Percentiles rank a stretch among this genome's conserved stretches.
Evolutionary conservation across 2,797 vertebrate species (phyloP).

Genomic region (Poeciliopsis infans): DNA sequence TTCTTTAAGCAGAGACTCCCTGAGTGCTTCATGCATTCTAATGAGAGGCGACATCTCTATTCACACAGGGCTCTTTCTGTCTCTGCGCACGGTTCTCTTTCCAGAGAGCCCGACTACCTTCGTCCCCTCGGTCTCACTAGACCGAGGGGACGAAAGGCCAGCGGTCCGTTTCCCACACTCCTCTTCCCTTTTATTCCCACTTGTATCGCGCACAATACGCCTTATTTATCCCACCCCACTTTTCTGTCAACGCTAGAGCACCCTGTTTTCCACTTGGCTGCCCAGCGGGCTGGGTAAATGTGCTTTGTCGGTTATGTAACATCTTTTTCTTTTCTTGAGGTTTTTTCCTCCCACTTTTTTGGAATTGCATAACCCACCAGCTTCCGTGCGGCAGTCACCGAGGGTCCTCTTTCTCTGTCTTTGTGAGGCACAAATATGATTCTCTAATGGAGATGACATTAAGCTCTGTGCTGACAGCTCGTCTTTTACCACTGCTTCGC

Average conservation of each 20-base stretch:
- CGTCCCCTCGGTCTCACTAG: conserved; percentile 27
- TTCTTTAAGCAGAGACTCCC: conserved; percentile 65
- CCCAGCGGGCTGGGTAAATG: conserved; percentile 67
- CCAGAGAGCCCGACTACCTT: conserved; percentile 46
- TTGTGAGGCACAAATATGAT: conserved; percentile 68
- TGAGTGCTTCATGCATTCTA: conserved; percentile 72
- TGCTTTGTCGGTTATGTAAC: conserved; percentile 74
- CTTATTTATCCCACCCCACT: conserved; percentile 8
- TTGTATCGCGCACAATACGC: conserved; percentile 52
- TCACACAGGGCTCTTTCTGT: conserved; percentile 67
- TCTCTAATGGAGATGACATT: conserved; percentile 63
- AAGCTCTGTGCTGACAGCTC: conserved; percentile 48
- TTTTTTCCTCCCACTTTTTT: conserved; percentile 49
- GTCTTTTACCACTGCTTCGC: neutral
- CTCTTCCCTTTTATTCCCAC: conserved; percentile 23
- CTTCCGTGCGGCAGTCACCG: conserved; percentile 45
- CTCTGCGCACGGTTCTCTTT: conserved; percentile 41
- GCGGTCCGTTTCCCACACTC: conserved; percentile 61
- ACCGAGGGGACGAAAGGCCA: conserved; percentile 1
- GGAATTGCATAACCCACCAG: conserved; percentile 68
- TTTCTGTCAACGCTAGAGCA: conserved; percentile 38
- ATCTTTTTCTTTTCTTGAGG: conserved; percentile 73
- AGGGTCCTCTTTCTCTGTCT: conserved; percentile 51
- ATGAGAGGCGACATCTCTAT: conserved; percentile 72
- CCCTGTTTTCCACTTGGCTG: conserved; percentile 69